Evolutionary conservation across 2,888 invertebrate species (phyloP).

Genomic region (Dryocosmus kuriphilus): DNA sequence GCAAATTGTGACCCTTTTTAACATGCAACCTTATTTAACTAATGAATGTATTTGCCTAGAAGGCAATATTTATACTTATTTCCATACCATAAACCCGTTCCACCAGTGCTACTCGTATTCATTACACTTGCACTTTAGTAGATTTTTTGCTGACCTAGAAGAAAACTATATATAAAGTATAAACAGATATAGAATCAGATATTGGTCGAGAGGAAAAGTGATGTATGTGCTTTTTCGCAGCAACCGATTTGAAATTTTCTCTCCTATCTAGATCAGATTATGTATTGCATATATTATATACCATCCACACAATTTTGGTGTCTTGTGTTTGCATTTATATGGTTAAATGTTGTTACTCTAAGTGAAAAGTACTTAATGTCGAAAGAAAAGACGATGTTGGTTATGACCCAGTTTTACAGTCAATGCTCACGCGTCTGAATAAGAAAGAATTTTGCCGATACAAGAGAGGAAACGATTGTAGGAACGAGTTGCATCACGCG

Average conservation of each 20-base stretch:
- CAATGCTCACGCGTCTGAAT: constrained; percentile 34
- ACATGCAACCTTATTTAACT: not conserved
- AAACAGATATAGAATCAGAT: constrained; percentile 11
- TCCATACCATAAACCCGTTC: constrained; percentile 10
- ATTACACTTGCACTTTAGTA: constrained; percentile 37
- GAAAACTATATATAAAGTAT: not conserved
- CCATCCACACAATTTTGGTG: not conserved
- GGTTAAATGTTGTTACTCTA: not conserved
- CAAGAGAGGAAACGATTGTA: constrained; percentile 29
- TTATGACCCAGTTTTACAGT: constrained; percentile 37
- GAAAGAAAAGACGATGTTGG: constrained; percentile 30
- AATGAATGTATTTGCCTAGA: constrained; percentile 6
- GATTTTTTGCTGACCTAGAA: constrained; percentile 19
- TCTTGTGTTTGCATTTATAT: not conserved
- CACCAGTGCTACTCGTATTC: constrained; percentile 17
- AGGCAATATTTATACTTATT: constrained; percentile 14
- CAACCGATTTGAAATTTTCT: not conserved
- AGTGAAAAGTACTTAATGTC: not conserved
- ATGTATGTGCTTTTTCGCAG: not conserved
- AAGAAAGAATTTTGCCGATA: constrained; percentile 31
- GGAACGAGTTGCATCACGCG: constrained; percentile 40
- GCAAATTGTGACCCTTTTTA: not conserved
- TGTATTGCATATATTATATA: not conserved
- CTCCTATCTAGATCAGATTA: not conserved
- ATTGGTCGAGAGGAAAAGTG: constrained; percentile 5